Evolutionary conservation across 2,888 invertebrate genomes (phyloP), one percentile per base, ranked within the genome.

Genomic region (Platycheirus albimanus): DNA sequence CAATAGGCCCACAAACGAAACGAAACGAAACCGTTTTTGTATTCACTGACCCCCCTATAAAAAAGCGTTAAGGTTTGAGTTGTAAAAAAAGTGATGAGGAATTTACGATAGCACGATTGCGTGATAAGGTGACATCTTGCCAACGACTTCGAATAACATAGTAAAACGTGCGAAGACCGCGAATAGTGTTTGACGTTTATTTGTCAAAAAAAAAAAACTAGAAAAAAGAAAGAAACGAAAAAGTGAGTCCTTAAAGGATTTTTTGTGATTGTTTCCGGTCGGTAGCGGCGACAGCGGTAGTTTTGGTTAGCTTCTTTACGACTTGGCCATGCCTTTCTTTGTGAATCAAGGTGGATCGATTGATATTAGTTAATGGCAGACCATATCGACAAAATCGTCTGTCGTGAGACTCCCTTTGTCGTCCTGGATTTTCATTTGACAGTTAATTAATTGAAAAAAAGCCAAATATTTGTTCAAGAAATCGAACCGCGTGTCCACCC

Each of bases 61-160:
- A 4, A 41, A 61, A 36, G 41, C 54, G 54, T 64, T 28, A 17
- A 43, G 19, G 47, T 20, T 36, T 49, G 64, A 76, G 70, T 19
- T 45, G 19, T 45, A 61, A 61, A n/a, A n/a, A n/a, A 76, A 80
- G 58, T 76, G 76, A 76, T 76, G 70, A 70, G 58, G 76, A 63
- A 80, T 75, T 80, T 75, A 80, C 77, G 81, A 76, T 70, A 81
- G 77, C 70, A 77, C 81, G 61, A 78, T 83, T 64, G 83, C 83
- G 83, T 83, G 83, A 83, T 78, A 72, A 83, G 78, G 78, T 78
- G 78, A 83, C 83, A 83, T 83, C 77, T 72, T 72, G 78, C 64
- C 71, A 71, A 77, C 72, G 20, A 69, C 51, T 63, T 47, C 30
- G 1, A 33, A 47, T 51, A 19, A 24, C 10, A 41, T 17, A 28